Evolutionary conservation across 2,888 invertebrate genomes (phyloP).

Genomic region (Lithophane leautieri): DNA sequence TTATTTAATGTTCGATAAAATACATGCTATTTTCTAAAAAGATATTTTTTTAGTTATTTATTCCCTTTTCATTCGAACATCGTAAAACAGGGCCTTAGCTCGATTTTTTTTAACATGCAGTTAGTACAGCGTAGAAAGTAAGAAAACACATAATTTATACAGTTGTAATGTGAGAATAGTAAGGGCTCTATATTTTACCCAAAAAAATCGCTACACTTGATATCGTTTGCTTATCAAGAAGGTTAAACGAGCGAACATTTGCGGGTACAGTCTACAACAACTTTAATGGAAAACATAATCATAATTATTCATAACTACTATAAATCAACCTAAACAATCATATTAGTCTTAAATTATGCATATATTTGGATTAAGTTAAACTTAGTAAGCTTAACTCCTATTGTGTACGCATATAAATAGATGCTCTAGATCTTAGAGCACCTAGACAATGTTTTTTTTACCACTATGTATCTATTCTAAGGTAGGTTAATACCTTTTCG

Average conservation of each 20-base stretch:
- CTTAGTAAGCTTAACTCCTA: not conserved
- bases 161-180: not conserved
- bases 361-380: constrained; percentile 24
- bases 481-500: not conserved
- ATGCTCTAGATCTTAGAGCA: not conserved
- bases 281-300: constrained; percentile 40
- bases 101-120: not conserved
- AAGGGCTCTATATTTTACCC: not conserved
- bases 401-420: not conserved
- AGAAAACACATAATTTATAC: not conserved
- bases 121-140: not conserved
- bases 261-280: constrained; percentile 24
- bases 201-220: constrained; percentile 24
- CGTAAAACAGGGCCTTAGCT: too few species aligned
- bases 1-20: not conserved
- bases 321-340: constrained; percentile 38
- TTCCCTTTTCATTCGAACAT: not conserved
- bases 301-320: constrained; percentile 23
- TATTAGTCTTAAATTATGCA: constrained; percentile 39
- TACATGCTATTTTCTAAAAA: not conserved
- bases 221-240: constrained; percentile 51
- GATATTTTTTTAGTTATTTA: not conserved
- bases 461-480: not conserved
- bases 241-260: constrained; percentile 18
- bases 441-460: not conserved